Conservation (phyloP, 2,113 vertebrate species). For the Nannobrachium achirus region DNA sequence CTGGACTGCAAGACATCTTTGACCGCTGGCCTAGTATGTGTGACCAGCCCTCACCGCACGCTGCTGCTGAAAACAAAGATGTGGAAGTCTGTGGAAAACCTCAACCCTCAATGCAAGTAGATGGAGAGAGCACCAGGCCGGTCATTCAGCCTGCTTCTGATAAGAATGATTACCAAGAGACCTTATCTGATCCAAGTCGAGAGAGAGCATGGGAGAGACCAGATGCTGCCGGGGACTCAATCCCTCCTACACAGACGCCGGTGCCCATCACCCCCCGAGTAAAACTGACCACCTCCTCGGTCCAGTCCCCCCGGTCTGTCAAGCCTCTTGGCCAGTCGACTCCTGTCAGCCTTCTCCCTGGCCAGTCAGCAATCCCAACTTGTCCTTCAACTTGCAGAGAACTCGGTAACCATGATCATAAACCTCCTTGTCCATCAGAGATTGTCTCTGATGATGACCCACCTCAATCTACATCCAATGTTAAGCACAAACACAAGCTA, state of each 20-base stretch:
- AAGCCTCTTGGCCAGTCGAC: slow-evolving; percentile 49
- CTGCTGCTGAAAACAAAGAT: slow-evolving; percentile 6
- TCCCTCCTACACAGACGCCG: slow-evolving; percentile 83
- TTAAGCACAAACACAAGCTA: slow-evolving; percentile 23
- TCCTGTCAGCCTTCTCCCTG: slow-evolving; percentile 10
- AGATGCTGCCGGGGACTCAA: slow-evolving; percentile 63
- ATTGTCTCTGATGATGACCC: not conserved
- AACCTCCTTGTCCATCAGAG: not conserved
- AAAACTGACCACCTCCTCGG: slow-evolving; percentile 71
- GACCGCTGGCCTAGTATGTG: slow-evolving; percentile 86
- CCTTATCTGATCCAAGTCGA: not conserved
- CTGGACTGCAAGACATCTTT: slow-evolving; percentile 87
- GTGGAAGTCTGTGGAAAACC: not conserved
- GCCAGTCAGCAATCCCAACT: slow-evolving; percentile 15
- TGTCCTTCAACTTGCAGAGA: slow-evolving; percentile 5
- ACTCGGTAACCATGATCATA: not conserved
- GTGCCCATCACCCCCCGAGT: slow-evolving; percentile 74
- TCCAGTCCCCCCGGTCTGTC: slow-evolving; percentile 60
- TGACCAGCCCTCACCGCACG: slow-evolving; percentile 49
- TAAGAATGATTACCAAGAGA: not conserved
- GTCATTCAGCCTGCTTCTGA: slow-evolving; percentile 1
- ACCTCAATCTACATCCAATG: not conserved
- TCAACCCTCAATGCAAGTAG: slow-evolving; percentile 1
- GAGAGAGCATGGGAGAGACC: slow-evolving; percentile 43
- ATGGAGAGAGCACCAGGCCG: not conserved